Conservation (phyloP, 2,888 invertebrate genomes). For the Scaeva pyrastri region DNA sequence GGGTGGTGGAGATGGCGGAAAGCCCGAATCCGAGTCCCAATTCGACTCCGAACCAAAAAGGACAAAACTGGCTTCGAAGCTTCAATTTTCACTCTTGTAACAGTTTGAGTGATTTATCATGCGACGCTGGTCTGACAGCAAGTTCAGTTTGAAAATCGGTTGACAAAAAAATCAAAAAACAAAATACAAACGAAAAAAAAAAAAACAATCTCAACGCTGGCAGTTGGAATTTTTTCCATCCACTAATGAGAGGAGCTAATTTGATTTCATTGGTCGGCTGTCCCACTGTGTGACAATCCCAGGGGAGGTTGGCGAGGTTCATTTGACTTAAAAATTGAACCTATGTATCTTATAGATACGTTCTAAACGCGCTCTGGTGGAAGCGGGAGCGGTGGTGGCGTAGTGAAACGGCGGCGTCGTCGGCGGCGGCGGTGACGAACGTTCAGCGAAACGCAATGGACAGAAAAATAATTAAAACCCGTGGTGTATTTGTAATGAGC, state of each 20-base stretch:
- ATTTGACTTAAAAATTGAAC: constrained; percentile 52
- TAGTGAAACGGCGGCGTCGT: not conserved
- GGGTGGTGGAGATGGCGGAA: constrained; percentile 34
- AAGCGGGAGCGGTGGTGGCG: not conserved
- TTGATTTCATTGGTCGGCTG: constrained; percentile 71
- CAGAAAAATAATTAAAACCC: constrained; percentile 34
- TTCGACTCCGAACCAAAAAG: constrained; percentile 52
- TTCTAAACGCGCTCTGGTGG: constrained; percentile 11
- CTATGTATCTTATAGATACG: constrained; percentile 2
- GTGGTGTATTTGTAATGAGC: constrained; percentile 69
- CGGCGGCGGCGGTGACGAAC: not conserved
- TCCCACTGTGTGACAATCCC: constrained; percentile 65
- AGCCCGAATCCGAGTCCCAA: constrained; percentile 37
- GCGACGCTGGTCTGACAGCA: constrained; percentile 71
- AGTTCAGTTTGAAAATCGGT: constrained; percentile 48
- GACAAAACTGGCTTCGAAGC: constrained; percentile 69
- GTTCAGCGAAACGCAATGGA: not conserved
- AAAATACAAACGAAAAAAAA: no score
- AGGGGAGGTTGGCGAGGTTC: constrained; percentile 63
- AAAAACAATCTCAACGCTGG: constrained; percentile 58
- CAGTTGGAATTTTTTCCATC: constrained; percentile 64
- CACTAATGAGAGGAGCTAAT: constrained; percentile 72
- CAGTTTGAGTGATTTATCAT: constrained; percentile 75
- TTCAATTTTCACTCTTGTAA: constrained; percentile 73
- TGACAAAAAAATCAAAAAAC: not conserved